A percentile compares a stretch with the other conserved stretches of the same genome.
Conservation (phyloP, 2,888 invertebrate genomes). For the Troides aeacus region DNA sequence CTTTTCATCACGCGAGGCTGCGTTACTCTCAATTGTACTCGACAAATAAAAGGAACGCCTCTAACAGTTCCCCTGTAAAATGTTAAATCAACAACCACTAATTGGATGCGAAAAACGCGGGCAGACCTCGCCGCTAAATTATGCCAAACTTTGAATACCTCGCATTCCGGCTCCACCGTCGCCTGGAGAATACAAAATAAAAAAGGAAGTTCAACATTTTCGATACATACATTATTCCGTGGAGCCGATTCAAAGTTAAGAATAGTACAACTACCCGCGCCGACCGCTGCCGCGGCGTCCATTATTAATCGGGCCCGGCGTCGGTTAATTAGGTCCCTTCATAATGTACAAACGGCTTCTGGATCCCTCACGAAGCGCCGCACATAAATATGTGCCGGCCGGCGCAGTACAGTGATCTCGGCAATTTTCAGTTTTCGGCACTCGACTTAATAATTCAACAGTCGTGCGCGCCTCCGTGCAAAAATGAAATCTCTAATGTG, state of each 20-base stretch:
- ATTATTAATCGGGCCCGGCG: conserved; percentile 46
- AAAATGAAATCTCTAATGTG: conserved; percentile 79
- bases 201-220: conserved; percentile 9
- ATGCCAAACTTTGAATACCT: conserved; percentile 2
- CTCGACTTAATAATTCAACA: conserved; percentile 58
- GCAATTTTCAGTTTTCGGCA: conserved; percentile 77
- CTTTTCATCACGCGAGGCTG: too few species aligned
- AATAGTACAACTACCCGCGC: conserved; percentile 29
- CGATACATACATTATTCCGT: conserved; percentile 28
- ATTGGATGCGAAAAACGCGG: conserved; percentile 9
- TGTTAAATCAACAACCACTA: conserved; percentile 6
- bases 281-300: conserved; percentile 29
- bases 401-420: conserved; percentile 57
- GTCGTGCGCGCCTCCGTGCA: conserved; percentile 54
- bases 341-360: conserved; percentile 74
- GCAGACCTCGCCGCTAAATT: conserved; percentile 4
- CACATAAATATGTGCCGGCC: conserved; percentile 62
- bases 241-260: conserved; percentile 27
- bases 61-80: too few species aligned
- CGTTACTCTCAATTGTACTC: too few species aligned
- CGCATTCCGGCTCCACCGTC: not conserved
- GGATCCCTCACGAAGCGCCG: conserved; percentile 67
- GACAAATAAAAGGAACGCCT: too few species aligned
- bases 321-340: conserved; percentile 75
- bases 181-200: conserved; percentile 20